A percentile compares a stretch with the other conserved stretches of the same genome.
Conservation (phyloP, 2,797 vertebrate species). For the Tragelaphus oryx region DNA sequence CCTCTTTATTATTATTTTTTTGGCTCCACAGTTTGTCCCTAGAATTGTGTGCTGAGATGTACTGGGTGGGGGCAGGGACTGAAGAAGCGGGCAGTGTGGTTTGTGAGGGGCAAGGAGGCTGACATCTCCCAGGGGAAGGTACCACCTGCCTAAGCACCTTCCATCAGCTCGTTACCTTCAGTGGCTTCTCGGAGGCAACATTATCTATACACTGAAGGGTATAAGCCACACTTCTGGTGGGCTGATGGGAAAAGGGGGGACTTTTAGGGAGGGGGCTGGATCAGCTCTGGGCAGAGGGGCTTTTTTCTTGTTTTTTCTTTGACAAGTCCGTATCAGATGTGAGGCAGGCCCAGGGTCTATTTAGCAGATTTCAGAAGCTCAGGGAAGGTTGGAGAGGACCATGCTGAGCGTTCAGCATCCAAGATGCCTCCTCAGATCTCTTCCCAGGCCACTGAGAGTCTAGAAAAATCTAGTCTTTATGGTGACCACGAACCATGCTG, state of each 20-base stretch:
- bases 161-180: neutral
- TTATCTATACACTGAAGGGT: neutral
- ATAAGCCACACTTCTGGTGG: neutral
- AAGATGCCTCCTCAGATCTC: neutral
- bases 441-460: neutral
- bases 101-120: neutral
- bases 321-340: neutral
- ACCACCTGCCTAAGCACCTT: neutral
- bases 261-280: neutral
- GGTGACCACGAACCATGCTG: neutral
- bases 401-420: neutral
- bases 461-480: neutral
- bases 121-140: neutral
- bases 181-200: neutral
- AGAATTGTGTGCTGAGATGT: neutral
- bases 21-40: neutral
- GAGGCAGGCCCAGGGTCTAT: neutral
- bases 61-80: too few relatives aligned
- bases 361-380: neutral
- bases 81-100: neutral
- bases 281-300: neutral
- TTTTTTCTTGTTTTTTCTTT: neutral
- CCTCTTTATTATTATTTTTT: neutral
- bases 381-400: neutral
- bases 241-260: rapidly evolving